Conservation (phyloP, 2,113 vertebrate species). For the Bubalus kerabau region DNA sequence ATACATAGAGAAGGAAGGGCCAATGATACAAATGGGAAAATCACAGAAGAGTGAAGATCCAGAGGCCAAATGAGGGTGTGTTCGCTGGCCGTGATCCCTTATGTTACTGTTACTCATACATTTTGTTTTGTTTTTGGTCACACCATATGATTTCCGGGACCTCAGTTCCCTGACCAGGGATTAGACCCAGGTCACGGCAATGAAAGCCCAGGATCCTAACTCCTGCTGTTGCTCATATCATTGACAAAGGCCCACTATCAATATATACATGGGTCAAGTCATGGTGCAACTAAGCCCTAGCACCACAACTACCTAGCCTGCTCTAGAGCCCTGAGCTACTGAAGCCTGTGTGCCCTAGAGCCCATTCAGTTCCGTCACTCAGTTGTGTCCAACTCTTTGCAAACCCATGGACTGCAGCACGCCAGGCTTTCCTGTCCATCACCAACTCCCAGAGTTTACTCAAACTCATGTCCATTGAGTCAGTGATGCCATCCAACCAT, state of each 20-base stretch:
- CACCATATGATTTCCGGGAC: not conserved
- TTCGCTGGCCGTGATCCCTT: not conserved
- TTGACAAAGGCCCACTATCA: not conserved
- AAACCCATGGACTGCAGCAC: not conserved
- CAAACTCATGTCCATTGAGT: not conserved
- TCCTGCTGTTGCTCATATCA: not conserved
- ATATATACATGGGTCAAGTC: not conserved
- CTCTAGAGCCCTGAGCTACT: not conserved
- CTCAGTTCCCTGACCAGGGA: not conserved
- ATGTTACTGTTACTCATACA: not conserved
- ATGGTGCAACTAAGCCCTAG: not conserved
- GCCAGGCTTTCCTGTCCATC: not conserved
- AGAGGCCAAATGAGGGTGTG: not conserved
- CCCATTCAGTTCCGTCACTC: not conserved
- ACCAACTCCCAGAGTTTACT: not conserved
- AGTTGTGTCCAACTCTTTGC: not conserved
- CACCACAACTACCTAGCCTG: not conserved
- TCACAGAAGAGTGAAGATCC: no score
- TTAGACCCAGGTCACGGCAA: not conserved
- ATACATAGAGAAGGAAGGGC: not conserved
- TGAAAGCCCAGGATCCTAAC: not conserved
- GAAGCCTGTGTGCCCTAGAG: not conserved
- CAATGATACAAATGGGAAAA: not conserved
- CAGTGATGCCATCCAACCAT: not conserved
- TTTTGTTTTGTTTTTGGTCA: not conserved